phyloP scores from a whole-genome alignment of 2,888 invertebrate genomes.

The Spisula subtruncata region DNA sequence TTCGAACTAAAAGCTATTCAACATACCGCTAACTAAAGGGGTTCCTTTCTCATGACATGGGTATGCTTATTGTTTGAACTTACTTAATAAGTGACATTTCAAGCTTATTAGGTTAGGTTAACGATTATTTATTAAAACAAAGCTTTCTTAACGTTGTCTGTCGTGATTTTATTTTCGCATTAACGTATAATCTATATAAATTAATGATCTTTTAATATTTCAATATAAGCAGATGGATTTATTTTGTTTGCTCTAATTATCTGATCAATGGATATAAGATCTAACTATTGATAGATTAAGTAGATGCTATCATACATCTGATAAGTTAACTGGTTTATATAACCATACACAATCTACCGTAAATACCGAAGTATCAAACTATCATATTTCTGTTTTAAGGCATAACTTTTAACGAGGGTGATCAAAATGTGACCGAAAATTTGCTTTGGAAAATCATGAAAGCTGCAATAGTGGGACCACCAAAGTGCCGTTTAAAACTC shows the following conservation, averaged over 20 bases:
- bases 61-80: background rate
- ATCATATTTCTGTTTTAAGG: no score
- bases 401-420: no score
- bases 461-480: no score
- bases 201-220: background rate
- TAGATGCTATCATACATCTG: background rate
- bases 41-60: no score
- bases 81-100: background rate
- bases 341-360: no score
- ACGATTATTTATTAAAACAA: background rate
- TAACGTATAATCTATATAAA: background rate
- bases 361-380: no score
- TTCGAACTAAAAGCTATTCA: no score
- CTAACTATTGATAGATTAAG: background rate
- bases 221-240: background rate
- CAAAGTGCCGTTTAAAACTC: no score
- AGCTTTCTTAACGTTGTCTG: background rate
- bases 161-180: background rate
- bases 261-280: background rate
- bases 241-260: background rate
- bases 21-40: no score
- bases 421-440: no score
- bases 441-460: no score
- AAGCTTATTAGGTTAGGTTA: background rate
- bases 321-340: no score